Base-by-base conservation (phyloP, 2,888 invertebrate genomes). In the Masnerella sp. region DNA sequence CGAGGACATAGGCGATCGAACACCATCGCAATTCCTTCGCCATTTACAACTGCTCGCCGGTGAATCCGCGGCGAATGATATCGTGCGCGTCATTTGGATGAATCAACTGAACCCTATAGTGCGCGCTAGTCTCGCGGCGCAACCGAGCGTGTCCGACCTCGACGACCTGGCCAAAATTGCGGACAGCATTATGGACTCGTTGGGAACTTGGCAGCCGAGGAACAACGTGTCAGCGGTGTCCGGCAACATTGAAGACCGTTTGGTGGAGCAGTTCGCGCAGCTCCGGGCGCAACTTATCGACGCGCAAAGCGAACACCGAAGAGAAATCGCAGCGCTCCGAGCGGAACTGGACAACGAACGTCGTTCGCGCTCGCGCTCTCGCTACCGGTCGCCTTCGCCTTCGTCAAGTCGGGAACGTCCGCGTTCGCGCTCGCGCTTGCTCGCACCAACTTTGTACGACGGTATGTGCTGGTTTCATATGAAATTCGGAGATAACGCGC, bases 201-300 rank as follows among this genome's bases (percentile, higher is more conserved):
- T 54, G 0, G 40, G 38, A 0, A 15, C 9, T 2, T n/a, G 2
- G 15, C 54, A 25, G 8, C 40, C 36, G 7, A 1, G 28, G 11
- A 5, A 51, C 1, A 38, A 54, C 17, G 54, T 54, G 2, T 32
- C 32, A 0, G 36, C 25, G n/a, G 25, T 52, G n/a, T n/a, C 38
- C 3, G 8, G 9, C 22, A 52, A 14, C 15, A 2, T 20, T 14
- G 52, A 52, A 11, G 7, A 36, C 0, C 36, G 36, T 1, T 9
- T 52, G n/a, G 0, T 25, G 9, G 25, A 38, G 83, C 83, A 73
- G 76, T 25, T 52, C 25, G 18, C 20, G 5, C 17, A 38, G n/a
- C 36, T 52, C 0, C 7, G 12, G 8, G 0, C 15, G 0, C 25
- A 38, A 12, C 9, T 52, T 9, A 15, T 11, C 9, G 54, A 54